Conservation (phyloP, 2,797 vertebrate species). For the Macroramphosus scolopax region DNA sequence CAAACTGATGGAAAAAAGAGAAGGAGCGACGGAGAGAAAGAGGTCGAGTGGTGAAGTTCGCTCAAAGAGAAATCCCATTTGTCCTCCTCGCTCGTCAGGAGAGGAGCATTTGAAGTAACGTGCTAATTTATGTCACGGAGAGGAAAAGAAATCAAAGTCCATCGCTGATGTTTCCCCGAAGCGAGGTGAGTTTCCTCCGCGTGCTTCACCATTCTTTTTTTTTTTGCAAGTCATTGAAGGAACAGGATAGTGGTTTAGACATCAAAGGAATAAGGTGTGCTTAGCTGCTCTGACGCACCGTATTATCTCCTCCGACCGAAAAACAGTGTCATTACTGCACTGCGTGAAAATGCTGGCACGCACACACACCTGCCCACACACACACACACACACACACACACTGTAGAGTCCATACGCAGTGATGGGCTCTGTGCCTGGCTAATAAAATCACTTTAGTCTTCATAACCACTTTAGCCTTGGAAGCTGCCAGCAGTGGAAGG, state of each 20-base stretch:
- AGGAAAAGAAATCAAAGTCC: slow-evolving; percentile 62
- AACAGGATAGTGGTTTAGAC: slow-evolving; percentile 39
- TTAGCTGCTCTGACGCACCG: slow-evolving; percentile 19
- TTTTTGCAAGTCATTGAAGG: slow-evolving; percentile 48
- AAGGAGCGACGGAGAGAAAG: slow-evolving; percentile 14
- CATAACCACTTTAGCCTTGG: slow-evolving; percentile 76
- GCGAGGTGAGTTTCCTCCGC: slow-evolving; percentile 12
- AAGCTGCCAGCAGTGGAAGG: slow-evolving; percentile 65
- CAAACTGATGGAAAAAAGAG: slow-evolving; percentile 33
- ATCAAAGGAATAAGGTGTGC: slow-evolving; percentile 49
- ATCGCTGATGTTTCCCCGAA: slow-evolving; percentile 43
- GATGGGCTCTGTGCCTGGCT: slow-evolving; percentile 51
- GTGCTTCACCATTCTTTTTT: slow-evolving; percentile 31
- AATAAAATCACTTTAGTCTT: slow-evolving; percentile 75
- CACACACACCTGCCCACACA: slow-evolving; percentile 15
- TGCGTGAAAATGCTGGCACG: slow-evolving; percentile 20
- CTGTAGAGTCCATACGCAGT: slow-evolving; percentile 31
- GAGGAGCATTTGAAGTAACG: slow-evolving; percentile 62
- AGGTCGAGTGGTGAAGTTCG: slow-evolving; percentile 24
- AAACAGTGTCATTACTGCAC: slow-evolving; percentile 48
- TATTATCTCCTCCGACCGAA: slow-evolving; percentile 27
- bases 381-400: slow-evolving; percentile 24
- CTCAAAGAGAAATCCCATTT: slow-evolving; percentile 45
- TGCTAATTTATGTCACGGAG: slow-evolving; percentile 57
- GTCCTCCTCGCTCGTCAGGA: slow-evolving; percentile 46